Evolutionary conservation across 2,113 vertebrate genomes (phyloP), one percentile per base, ranked within the genome.

Genomic region (Silurus meridionalis): DNA sequence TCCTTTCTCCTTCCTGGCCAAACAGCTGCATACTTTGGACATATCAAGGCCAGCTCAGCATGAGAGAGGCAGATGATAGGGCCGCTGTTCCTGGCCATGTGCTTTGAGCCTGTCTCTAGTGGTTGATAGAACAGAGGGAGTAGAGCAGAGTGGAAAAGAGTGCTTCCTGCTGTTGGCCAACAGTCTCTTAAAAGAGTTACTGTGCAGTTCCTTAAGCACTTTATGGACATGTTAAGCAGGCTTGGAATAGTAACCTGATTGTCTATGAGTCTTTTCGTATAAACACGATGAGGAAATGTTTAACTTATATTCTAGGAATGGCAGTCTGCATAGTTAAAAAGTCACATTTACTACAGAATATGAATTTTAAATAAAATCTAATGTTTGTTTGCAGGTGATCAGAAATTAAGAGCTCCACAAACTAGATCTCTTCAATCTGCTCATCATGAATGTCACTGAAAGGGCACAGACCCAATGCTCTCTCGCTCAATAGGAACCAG

Each of bases 21-120:
- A 37, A 66, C 69, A 83, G 61, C 88, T 87, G 86, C 83, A 87
- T 67, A 77, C 78, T 83, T 46, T 66, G 63, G 86, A 87, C 80
- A 75, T 83, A 80, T 89, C 86, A 86, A 87, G 88, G 86, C 63
- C 88, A 57, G 66, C 82, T 64, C 46, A 84, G 82, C 74, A 61
- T 80, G 79, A 84, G 55, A 82, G 71, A 87, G 83, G 77, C 82
- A 69, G 84, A 66, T 85, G 75, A 85, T 60, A 63, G 82, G 69
- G 57, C 37, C n/a, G 37, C 72, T 66, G 21, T 21, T 74, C 8
- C 53, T 83, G 74, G 60, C 80, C 61, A 46, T 63, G 48, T 77
- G 53, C 37, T 61, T 48, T 82, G 6, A 83, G 63, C 53, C 64
- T 25, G 48, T 80, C 66, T 77, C 48, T 19, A 67, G 78, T 81